A percentile compares a stretch with the other conserved stretches of the same genome.
Conservation (phyloP, 2,797 vertebrate genomes). For the Sitta carolinensis region DNA sequence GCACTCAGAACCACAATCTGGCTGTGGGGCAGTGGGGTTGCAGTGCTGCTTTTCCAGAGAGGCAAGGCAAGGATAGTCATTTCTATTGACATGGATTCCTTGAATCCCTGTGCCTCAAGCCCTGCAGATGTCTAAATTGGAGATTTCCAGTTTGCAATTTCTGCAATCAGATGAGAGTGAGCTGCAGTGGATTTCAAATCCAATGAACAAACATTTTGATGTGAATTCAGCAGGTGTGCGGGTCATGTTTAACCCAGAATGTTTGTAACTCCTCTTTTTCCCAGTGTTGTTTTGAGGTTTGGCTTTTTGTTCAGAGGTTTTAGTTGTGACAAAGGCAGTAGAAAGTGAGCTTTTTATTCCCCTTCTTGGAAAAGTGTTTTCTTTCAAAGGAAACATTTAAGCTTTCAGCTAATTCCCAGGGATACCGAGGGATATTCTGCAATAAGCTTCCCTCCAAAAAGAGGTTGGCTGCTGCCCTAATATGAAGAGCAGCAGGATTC, state of each 20-base stretch:
- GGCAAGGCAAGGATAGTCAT: not conserved
- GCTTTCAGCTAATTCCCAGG: conserved; percentile 21
- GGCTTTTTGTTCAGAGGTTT: not conserved
- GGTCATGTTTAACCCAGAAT: not conserved
- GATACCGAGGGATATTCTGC: conserved; percentile 24
- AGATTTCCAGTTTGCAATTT: not conserved
- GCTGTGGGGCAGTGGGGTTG: too few relatives aligned
- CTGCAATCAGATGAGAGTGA: not conserved
- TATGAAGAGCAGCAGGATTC: conserved; percentile 26
- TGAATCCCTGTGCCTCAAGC: not conserved
- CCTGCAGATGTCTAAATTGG: not conserved
- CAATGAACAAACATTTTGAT: not conserved
- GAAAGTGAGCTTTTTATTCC: not conserved
- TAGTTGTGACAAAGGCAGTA: not conserved
- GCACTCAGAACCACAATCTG: not conserved
- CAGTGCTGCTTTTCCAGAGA: not conserved
- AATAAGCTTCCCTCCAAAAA: conserved; percentile 37
- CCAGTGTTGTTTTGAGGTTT: not conserved
- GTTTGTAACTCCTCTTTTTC: not conserved
- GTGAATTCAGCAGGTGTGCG: not conserved
- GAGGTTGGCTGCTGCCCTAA: conserved; percentile 37
- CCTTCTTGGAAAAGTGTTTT: not conserved
- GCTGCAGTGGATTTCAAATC: not conserved
- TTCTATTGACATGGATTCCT: fast-evolving
- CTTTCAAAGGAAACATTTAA: conserved; percentile 24